A percentile compares a stretch with the other conserved stretches of the same genome.
These are phyloP conservation scores for Hybos culiciformis DNA, from an alignment of 2,888 invertebrate genomes.

Conservation along the genomic window DNA sequence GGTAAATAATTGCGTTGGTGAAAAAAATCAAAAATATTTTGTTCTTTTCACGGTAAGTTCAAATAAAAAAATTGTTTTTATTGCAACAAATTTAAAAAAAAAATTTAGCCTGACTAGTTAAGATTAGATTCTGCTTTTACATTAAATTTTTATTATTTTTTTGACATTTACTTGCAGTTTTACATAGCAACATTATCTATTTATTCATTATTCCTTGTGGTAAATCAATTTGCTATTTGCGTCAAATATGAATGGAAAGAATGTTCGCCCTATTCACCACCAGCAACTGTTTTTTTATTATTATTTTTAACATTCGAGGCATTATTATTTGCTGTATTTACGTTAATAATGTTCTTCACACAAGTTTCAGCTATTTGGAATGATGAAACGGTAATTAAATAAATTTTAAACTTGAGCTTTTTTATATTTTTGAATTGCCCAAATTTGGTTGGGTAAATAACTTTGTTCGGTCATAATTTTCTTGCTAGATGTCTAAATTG, in stretches of 20 bases:
- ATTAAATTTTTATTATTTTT: slow-evolving; percentile 2
- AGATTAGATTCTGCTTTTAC: neutral
- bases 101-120: too few relatives aligned
- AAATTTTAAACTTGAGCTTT: neutral
- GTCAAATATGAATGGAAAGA: slow-evolving; percentile 89
- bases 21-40: slow-evolving; percentile 98
- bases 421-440: neutral
- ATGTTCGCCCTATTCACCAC: slow-evolving; percentile 86
- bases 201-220: slow-evolving; percentile 81
- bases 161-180: slow-evolving; percentile 48
- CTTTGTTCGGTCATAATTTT: too few relatives aligned
- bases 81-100: neutral
- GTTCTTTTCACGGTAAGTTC: slow-evolving; percentile 86
- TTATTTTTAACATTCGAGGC: slow-evolving; percentile 89
- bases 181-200: slow-evolving; percentile 95
- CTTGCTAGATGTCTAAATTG: too few relatives aligned
- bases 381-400: slow-evolving; percentile 76
- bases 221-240: slow-evolving; percentile 89
- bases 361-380: slow-evolving; percentile 96
- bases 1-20: slow-evolving; percentile 99
- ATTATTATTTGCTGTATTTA: slow-evolving; percentile 92
- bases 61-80: neutral
- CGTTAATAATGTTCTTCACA: slow-evolving; percentile 92
- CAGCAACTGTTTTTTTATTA: slow-evolving; percentile 84
- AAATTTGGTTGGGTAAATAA: too few relatives aligned